These are phyloP conservation scores for Coreius guichenoti DNA, from an alignment of 2,797 vertebrate species.

Conservation along the genomic window DNA sequence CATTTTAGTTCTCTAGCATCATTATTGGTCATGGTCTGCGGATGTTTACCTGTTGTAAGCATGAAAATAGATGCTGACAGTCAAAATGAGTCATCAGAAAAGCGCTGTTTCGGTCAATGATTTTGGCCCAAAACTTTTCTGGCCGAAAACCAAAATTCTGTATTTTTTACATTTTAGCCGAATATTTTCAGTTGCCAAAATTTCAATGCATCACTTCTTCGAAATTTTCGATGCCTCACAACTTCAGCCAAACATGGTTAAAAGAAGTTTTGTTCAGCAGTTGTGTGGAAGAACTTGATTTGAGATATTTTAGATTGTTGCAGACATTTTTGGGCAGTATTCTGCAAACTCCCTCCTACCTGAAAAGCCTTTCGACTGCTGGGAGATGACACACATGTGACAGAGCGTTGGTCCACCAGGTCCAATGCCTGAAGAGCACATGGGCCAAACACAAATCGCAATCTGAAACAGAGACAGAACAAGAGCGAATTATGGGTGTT, in stretches of 20 bases:
- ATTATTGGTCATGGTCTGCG: background rate
- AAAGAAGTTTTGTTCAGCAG: background rate
- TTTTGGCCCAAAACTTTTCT: background rate
- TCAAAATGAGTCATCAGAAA: background rate
- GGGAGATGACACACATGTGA: slow-evolving; percentile 85
- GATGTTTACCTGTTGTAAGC: background rate
- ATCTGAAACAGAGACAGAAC: slow-evolving; percentile 68
- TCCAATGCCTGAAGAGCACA: slow-evolving; percentile 89
- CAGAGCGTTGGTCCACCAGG: slow-evolving; percentile 86
- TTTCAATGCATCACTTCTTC: background rate
- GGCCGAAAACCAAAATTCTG: background rate
- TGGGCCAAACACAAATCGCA: slow-evolving; percentile 91
- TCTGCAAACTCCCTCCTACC: slow-evolving; percentile 69
- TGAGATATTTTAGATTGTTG: background rate
- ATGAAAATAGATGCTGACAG: background rate
- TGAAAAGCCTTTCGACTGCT: slow-evolving; percentile 89
- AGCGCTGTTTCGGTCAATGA: background rate
- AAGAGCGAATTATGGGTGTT: background rate
- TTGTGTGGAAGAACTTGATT: background rate
- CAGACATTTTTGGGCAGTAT: background rate
- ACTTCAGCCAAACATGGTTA: background rate
- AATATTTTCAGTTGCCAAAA: background rate
- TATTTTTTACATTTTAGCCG: background rate
- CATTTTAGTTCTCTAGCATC: background rate
- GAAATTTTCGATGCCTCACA: background rate